Evolutionary conservation across 2,888 invertebrate genomes (phyloP), one percentile per base, ranked within the genome.

Genomic region (Polymixis flavicincta): DNA sequence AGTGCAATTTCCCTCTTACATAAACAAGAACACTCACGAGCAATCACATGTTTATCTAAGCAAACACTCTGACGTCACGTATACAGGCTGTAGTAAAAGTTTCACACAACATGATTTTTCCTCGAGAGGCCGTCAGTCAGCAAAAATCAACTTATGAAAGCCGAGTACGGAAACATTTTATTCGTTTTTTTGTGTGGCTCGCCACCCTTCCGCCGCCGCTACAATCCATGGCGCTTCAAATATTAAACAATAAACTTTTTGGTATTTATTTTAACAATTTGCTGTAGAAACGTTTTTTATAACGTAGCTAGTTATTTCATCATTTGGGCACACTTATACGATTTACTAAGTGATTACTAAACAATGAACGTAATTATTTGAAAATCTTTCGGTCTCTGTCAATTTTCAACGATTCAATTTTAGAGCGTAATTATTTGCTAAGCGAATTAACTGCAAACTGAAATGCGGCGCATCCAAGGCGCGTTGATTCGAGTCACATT

Each of bases 91-190:
- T 74, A 66, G 57, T 37, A 61, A 80, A 80, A 76, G 69, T 61
- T 76, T 63, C 25, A 63, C 48, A 42, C 61, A 59, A 61, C 55
- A 72, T 69, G 64, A 71, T 73, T 76, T 77, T 48, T 37, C 65
- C 82, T 25, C 74, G 63, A 57, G 75, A 78, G 76, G n/a, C 64
- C 52, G 83, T 66, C 80, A 77, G 74, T 82, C 82, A 86, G 84
- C 80, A 77, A 81, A 82, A 83, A 86, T 77, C 80, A 82, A 80
- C 73, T 80, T 73, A 75, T 69, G 50, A 80, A 84, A 82, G 50
- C 71, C 37, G 76, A 28, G 50, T 63, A 55, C 76, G 66, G 45
- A 67, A 78, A 86, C 63, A 74, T 79, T 82, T 78, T 78, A 82
- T 80, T 75, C 54, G 60, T 68, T 70, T 82, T 37, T 82, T 76